phyloP scores from a whole-genome alignment of 2,797 vertebrate genomes.

The Ptychadena robeensis region DNA sequence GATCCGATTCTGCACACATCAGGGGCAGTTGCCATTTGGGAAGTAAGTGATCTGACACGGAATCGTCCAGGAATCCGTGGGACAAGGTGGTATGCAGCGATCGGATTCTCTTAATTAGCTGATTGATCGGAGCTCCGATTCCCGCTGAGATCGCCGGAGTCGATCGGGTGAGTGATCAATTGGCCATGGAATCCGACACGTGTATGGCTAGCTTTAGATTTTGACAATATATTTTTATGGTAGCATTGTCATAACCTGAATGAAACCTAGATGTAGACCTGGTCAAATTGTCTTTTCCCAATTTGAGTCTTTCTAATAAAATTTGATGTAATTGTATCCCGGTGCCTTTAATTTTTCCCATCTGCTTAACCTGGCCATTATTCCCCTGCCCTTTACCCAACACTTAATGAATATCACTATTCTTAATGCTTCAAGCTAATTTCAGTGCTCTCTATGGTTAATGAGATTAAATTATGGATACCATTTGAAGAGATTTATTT shows the following conservation, averaged over 20 bases:
- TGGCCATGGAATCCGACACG: no score
- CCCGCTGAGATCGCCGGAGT: no score
- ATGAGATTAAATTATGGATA: constrained; percentile 61
- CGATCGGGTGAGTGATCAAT: no score
- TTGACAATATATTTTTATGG: neutral
- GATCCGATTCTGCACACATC: no score
- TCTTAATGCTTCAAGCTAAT: constrained; percentile 59
- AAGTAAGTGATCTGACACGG: no score
- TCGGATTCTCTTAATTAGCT: no score
- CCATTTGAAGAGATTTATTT: constrained; percentile 57
- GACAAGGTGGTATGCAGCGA: no score
- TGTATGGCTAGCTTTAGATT: no score
- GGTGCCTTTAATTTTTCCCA: constrained; percentile 40
- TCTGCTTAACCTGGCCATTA: constrained; percentile 56
- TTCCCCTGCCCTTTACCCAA: constrained; percentile 46
- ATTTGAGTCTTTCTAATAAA: neutral
- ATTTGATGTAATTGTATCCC: constrained; percentile 5
- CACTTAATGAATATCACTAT: constrained; percentile 56
- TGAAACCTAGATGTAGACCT: neutral
- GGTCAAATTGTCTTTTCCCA: neutral
- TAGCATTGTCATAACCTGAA: neutral
- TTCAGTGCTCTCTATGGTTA: constrained; percentile 54
- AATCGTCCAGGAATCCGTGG: no score
- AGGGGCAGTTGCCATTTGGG: no score
- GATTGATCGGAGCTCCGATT: no score